Percentiles rank a stretch among this genome's conserved stretches.
Evolutionary conservation across 2,888 invertebrate genomes (phyloP).

Genomic region (Pegoplata infirma): DNA sequence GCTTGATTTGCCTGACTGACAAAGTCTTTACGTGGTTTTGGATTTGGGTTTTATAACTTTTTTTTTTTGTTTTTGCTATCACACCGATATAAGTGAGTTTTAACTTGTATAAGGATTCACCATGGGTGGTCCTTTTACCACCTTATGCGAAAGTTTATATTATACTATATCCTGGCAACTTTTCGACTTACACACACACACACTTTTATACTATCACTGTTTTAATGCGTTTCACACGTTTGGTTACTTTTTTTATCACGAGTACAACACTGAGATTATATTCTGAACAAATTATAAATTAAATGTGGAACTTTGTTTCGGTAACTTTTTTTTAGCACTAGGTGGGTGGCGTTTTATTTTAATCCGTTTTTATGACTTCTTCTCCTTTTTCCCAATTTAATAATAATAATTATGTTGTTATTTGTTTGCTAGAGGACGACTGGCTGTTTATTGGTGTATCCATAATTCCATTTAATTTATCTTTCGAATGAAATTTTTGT

Average conservation of each 20-base stretch:
- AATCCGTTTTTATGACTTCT: slow-evolving; percentile 45
- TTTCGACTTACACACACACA: slow-evolving; percentile 31
- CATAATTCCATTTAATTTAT: slow-evolving; percentile 68
- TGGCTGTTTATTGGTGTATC: slow-evolving; percentile 66
- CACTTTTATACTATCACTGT: slow-evolving; percentile 18
- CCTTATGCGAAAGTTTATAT: neutral
- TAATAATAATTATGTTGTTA: slow-evolving; percentile 24
- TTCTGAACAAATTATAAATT: slow-evolving; percentile 40
- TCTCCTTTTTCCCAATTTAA: neutral
- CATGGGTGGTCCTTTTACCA: slow-evolving; percentile 45
- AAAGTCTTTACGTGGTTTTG: slow-evolving; percentile 48
- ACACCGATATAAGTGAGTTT: slow-evolving; percentile 2
- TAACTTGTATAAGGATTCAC: slow-evolving; percentile 42
- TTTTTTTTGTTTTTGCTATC: slow-evolving; percentile 22
- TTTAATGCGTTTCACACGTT: slow-evolving; percentile 54
- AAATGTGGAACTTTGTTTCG: slow-evolving; percentile 52
- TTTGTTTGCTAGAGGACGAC: no score
- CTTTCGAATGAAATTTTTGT: slow-evolving; percentile 41
- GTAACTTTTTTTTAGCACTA: slow-evolving; percentile 28
- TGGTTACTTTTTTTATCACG: slow-evolving; percentile 9
- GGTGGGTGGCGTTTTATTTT: slow-evolving; percentile 42
- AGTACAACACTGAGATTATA: slow-evolving; percentile 21
- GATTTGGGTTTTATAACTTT: neutral
- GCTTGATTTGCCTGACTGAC: slow-evolving; percentile 29
- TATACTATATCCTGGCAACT: slow-evolving; percentile 14